A percentile compares a stretch with the other conserved stretches of the same genome.
Conservation (phyloP, 1,140 invertebrate genomes). For the Panulirus ornatus region DNA sequence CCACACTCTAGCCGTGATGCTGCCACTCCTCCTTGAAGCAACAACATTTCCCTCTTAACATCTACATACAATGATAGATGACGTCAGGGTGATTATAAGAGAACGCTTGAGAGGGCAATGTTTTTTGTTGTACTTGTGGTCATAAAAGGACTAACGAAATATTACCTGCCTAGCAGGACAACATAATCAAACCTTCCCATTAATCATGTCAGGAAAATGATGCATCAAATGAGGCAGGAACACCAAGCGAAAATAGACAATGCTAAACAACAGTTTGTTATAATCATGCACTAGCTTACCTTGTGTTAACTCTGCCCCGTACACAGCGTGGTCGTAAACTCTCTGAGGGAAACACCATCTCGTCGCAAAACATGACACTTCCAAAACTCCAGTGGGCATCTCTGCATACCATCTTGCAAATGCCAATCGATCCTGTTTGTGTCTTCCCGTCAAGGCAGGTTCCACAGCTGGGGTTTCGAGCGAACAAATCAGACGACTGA, state of each 20-base stretch:
- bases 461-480: slow-evolving; percentile 3
- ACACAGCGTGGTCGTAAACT: slow-evolving; percentile 14
- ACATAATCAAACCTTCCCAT: background rate
- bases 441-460: slow-evolving; percentile 28
- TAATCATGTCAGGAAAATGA: slow-evolving; percentile 9
- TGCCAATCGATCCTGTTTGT: slow-evolving; percentile 6
- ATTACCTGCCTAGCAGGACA: slow-evolving; percentile 5
- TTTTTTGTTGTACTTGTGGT: background rate
- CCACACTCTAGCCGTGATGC: background rate
- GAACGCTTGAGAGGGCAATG: background rate
- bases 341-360: slow-evolving; percentile 15
- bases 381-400: slow-evolving; percentile 31
- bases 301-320: too few relatives aligned
- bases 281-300: too few relatives aligned
- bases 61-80: background rate
- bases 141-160: background rate
- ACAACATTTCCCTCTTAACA: background rate
- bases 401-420: slow-evolving; percentile 17
- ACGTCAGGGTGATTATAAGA: background rate
- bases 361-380: slow-evolving; percentile 16
- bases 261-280: background rate
- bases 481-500: background rate
- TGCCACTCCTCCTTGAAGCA: slow-evolving; percentile 14
- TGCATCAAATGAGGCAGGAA: background rate
- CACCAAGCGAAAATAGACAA: too few relatives aligned